Conservation (phyloP, 2,797 vertebrate genomes). For the Urocyon cinereoargenteus region DNA sequence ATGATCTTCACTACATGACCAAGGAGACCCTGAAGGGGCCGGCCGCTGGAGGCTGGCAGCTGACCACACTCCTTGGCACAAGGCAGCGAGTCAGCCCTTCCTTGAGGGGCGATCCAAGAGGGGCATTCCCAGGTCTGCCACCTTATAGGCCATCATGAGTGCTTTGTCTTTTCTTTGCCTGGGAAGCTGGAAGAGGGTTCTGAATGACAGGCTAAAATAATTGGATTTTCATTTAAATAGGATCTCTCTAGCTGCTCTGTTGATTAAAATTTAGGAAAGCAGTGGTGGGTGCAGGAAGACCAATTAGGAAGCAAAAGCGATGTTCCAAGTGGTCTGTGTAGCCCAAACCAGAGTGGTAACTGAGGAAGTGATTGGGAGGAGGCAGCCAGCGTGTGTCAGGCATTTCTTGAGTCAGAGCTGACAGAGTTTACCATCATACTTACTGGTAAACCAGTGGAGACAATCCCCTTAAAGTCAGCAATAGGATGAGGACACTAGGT, state of each 20-base stretch:
- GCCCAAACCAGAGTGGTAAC: background rate
- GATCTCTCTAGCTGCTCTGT: background rate
- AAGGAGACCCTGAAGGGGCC: background rate
- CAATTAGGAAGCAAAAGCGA: background rate
- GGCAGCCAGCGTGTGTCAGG: background rate
- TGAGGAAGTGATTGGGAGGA: background rate
- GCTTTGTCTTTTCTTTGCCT: background rate
- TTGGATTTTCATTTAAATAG: background rate
- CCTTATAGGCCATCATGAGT: background rate
- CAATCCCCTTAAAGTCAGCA: background rate
- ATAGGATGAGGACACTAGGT: background rate
- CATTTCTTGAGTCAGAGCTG: background rate
- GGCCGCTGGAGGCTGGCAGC: background rate
- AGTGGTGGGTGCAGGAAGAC: background rate
- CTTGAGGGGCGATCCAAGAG: background rate
- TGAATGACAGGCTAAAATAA: background rate
- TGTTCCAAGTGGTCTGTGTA: background rate
- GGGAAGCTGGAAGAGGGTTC: background rate
- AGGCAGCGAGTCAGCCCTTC: background rate
- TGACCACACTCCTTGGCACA: background rate
- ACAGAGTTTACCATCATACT: background rate
- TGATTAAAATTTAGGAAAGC: background rate
- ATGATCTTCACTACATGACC: background rate
- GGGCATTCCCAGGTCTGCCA: background rate
- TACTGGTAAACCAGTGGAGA: background rate